These are phyloP conservation scores for Cerceris rybyensis DNA, from an alignment of 2,888 invertebrate species.

Conservation along the genomic window DNA sequence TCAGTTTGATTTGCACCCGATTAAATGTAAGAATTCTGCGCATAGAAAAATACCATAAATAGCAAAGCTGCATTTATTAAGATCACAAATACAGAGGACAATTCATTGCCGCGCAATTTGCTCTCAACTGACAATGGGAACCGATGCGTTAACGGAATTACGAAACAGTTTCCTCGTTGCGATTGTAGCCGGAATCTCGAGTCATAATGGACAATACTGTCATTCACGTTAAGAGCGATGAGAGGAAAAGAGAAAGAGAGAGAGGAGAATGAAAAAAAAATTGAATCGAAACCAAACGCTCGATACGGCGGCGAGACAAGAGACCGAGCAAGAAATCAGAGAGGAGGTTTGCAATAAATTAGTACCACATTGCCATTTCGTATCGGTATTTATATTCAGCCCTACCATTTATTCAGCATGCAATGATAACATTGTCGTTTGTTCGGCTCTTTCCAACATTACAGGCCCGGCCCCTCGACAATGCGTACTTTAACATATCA, in stretches of 20 bases:
- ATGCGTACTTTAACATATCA: conserved; percentile 54
- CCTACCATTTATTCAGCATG: conserved; percentile 23
- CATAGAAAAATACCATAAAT: neutral
- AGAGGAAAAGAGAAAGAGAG: conserved; percentile 8
- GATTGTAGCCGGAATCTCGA: conserved; percentile 32
- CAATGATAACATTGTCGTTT: conserved; percentile 60
- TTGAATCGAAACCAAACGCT: conserved; percentile 15
- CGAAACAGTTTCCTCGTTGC: conserved; percentile 22
- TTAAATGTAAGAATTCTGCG: neutral
- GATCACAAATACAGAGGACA: too few species aligned
- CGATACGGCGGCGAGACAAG: conserved; percentile 3
- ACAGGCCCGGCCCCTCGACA: conserved; percentile 26
- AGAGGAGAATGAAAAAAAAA: conserved; percentile 8
- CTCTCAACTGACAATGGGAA: neutral
- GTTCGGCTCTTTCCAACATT: conserved; percentile 38
- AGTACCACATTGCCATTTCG: conserved; percentile 48
- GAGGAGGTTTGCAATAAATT: conserved; percentile 53
- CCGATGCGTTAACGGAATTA: conserved; percentile 7
- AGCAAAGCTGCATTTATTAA: too few species aligned
- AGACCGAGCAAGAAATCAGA: conserved; percentile 26
- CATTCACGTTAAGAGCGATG: conserved; percentile 53
- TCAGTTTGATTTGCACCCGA: neutral
- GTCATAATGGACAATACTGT: conserved; percentile 58
- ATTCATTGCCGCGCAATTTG: neutral
- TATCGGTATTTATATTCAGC: conserved; percentile 59